Percentiles rank a stretch among this genome's conserved stretches.
phyloP scores from a whole-genome alignment of 2,797 vertebrate species.

The Poeciliopsis gracilis region DNA sequence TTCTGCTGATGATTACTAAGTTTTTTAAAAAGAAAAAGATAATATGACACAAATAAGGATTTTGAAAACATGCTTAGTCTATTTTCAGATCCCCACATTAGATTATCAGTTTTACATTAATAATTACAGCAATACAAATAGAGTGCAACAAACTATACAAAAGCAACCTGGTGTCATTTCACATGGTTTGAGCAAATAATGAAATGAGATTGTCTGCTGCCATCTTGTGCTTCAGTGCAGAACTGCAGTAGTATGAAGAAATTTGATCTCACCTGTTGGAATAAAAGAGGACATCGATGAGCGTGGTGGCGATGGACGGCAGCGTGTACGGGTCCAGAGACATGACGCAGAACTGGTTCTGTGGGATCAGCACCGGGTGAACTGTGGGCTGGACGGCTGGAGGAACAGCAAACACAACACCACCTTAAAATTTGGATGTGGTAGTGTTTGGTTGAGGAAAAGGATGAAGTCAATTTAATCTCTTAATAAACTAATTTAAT shows the following conservation, averaged over 20 bases:
- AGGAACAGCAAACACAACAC: constrained; percentile 5
- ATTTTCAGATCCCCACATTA: not conserved
- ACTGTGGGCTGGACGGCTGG: constrained; percentile 85
- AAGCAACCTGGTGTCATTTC: not conserved
- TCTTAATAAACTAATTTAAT: not conserved
- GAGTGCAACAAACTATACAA: not conserved
- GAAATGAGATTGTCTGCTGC: constrained; percentile 30
- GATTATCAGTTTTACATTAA: not conserved
- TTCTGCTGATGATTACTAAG: not conserved
- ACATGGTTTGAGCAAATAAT: not conserved
- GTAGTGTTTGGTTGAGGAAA: not conserved
- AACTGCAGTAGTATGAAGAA: constrained; percentile 4
- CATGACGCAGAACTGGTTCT: constrained; percentile 94
- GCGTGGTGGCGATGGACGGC: constrained; percentile 92
- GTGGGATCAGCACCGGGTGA: constrained; percentile 93
- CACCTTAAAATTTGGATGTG: not conserved
- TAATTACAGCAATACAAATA: not conserved
- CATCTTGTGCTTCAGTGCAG: constrained; percentile 30
- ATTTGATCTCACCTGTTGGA: constrained; percentile 82
- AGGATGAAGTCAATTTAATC: not conserved
- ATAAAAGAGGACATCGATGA: constrained; percentile 96
- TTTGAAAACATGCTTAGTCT: not conserved
- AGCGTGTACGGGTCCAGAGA: constrained; percentile 93
- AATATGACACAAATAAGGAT: not conserved
- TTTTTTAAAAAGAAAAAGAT: not conserved